Evolutionary conservation across 2,113 vertebrate species (phyloP), one percentile per base, ranked within the genome.

Genomic region (Solenodon paradoxus): DNA sequence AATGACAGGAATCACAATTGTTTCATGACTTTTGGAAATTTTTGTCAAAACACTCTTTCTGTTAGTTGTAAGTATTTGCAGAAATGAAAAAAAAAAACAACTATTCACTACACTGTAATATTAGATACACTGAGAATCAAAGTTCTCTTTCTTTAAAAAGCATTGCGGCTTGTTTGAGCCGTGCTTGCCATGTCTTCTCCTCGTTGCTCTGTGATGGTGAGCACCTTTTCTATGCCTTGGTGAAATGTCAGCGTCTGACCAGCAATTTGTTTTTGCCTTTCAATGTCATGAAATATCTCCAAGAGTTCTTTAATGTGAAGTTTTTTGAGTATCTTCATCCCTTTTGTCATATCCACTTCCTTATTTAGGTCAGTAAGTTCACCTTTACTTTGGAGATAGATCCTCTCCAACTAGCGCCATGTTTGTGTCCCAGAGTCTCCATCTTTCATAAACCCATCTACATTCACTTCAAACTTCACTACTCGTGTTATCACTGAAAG

Each of bases 31-130:
- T 87, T 6, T 49, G 64, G 35, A 77, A 42, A 22, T 61, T 69
- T 89, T 47, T 49, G 3, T 86, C 45, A n/a, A 88, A 89, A 86
- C 19, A 57, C 80, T 81, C 35, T 66, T 80, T 24, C 42, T 88
- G 35, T 40, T 49, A 19, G n/a, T 92, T 77, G 59, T 55, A 93
- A 93, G 69, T 71, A 12, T 55, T 32, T 61, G 42, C 53, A 3
- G 17, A 61, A 61, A 47, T 86, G 26, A 72, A 74, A 93, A 72
- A 91, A 57, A 35, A 61, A 87, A 28, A 89, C 85, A 86, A 80
- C 66, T 79, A 51, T 49, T 63, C 28, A 53, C 12, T 75, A 38
- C 24, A 2, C 20, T 49, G 4, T 69, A 59, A 64, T 47, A 59
- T 90, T 84, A 32, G 74, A 51, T 90, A 26, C 55, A 45, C 9